Evolutionary conservation across 2,797 vertebrate species (phyloP).

Genomic region (Tenualosa thibaudeaui): DNA sequence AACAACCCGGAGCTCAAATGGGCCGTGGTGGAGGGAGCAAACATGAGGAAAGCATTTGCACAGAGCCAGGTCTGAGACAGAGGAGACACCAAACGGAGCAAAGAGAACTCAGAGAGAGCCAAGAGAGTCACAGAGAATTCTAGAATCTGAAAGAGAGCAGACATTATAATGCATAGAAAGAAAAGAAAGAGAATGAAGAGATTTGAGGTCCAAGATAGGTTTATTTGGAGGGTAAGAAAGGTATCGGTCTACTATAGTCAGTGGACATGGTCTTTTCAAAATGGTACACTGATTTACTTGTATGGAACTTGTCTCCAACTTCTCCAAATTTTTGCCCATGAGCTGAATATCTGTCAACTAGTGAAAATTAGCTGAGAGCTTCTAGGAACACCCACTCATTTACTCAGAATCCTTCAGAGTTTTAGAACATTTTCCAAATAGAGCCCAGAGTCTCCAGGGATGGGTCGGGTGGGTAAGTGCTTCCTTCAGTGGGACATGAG

Average conservation of each 20-base stretch:
- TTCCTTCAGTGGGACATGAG: not conserved
- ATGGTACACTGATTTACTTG: not conserved
- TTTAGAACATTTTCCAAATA: not conserved
- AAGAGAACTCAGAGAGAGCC: not conserved
- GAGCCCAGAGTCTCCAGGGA: not conserved
- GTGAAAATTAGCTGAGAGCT: not conserved
- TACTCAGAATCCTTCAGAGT: not conserved
- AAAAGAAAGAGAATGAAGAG: not conserved
- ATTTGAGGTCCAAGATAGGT: not conserved
- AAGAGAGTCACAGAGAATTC: not conserved
- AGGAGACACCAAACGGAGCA: not conserved
- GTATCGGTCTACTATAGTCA: not conserved
- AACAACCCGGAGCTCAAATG: conserved; percentile 39
- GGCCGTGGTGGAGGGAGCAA: conserved; percentile 34
- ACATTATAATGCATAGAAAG: not conserved
- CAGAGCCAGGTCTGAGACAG: conserved; percentile 28
- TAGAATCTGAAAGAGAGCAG: not conserved
- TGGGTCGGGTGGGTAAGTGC: not conserved
- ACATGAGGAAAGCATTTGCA: conserved; percentile 40
- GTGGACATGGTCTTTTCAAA: not conserved
- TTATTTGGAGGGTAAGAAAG: not conserved
- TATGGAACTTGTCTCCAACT: not conserved
- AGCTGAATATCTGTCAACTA: not conserved
- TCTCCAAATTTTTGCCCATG: not conserved
- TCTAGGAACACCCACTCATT: not conserved